Percentiles rank a stretch among this genome's conserved stretches.
Evolutionary conservation across 1,140 invertebrate genomes (phyloP).

Genomic region (Ips typographus): DNA sequence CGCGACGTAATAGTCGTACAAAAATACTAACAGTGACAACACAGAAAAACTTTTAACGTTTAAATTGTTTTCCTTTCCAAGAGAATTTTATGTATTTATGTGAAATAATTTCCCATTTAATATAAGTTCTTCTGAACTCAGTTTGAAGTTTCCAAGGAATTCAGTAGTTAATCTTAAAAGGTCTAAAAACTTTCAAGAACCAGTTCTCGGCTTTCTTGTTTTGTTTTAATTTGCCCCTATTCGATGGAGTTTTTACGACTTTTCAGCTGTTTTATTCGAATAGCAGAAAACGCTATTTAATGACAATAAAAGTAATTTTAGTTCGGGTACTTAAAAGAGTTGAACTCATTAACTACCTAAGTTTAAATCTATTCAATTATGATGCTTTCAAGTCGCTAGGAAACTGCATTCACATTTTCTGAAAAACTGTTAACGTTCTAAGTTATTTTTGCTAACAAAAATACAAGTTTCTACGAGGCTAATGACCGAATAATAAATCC

Average conservation of each 20-base stretch:
- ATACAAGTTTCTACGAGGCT: not conserved
- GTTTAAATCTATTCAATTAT: not conserved
- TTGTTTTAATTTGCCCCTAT: constrained; percentile 1
- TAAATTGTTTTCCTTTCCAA: not conserved
- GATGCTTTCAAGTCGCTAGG: too few relatives aligned
- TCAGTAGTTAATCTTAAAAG: constrained; percentile 5
- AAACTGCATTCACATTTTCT: too few relatives aligned
- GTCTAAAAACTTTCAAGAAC: constrained; percentile 5
- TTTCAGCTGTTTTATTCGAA: not conserved
- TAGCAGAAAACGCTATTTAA: not conserved
- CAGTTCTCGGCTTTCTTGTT: constrained; percentile 1
- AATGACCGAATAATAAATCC: constrained; percentile 7
- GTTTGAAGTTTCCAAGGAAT: constrained; percentile 1
- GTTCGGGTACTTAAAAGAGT: not conserved
- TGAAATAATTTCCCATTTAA: not conserved
- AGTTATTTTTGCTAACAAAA: not conserved
- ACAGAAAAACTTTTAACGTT: not conserved
- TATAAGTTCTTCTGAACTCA: not conserved
- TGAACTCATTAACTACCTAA: not conserved
- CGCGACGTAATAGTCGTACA: not conserved
- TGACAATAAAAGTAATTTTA: constrained; percentile 2
- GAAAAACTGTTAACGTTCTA: not conserved
- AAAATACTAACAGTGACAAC: not conserved
- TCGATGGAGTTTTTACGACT: constrained; percentile 5
- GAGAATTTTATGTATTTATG: constrained; percentile 4